phyloP scores from a whole-genome alignment of 2,797 vertebrate species.

The Iguana delicatissima region DNA sequence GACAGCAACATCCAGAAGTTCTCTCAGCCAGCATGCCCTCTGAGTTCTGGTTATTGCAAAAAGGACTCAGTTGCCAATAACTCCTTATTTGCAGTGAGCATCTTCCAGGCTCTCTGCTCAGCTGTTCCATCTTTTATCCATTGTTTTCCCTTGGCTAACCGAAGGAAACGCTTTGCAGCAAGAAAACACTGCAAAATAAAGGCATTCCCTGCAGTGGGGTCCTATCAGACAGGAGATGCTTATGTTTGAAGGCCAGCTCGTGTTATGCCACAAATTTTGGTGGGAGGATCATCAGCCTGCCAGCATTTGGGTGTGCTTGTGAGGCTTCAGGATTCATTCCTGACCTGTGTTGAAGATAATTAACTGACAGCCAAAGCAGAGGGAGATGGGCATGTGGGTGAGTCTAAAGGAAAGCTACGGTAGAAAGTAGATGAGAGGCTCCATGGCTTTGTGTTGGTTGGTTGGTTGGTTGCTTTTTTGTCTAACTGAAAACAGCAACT shows the following conservation, averaged over 20 bases:
- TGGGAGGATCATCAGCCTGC: background rate
- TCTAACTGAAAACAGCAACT: slow-evolving; percentile 43
- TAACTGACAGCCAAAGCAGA: background rate
- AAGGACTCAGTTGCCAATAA: too few species aligned
- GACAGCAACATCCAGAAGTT: too few species aligned
- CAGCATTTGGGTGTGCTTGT: background rate
- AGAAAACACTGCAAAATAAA: too few species aligned
- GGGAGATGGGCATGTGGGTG: background rate
- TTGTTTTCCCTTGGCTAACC: background rate
- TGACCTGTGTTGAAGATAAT: background rate
- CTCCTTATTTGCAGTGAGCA: too few species aligned
- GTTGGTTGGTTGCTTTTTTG: too few species aligned
- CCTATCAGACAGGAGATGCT: background rate
- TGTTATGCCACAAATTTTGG: too few species aligned
- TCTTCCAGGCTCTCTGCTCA: background rate
- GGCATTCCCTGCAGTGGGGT: too few species aligned
- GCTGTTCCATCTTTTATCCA: background rate
- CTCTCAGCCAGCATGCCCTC: too few species aligned
- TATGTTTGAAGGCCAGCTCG: background rate
- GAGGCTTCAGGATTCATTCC: background rate
- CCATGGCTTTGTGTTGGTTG: slow-evolving; percentile 37
- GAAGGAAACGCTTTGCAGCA: background rate
- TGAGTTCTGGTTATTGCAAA: too few species aligned
- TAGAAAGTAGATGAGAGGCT: slow-evolving; percentile 44
- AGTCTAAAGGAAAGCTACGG: background rate